Percentiles rank a stretch among this genome's conserved stretches.
These are phyloP conservation scores for Pipistrellus pipistrellus DNA, from an alignment of 2,797 vertebrate species.

Conservation along the genomic window DNA sequence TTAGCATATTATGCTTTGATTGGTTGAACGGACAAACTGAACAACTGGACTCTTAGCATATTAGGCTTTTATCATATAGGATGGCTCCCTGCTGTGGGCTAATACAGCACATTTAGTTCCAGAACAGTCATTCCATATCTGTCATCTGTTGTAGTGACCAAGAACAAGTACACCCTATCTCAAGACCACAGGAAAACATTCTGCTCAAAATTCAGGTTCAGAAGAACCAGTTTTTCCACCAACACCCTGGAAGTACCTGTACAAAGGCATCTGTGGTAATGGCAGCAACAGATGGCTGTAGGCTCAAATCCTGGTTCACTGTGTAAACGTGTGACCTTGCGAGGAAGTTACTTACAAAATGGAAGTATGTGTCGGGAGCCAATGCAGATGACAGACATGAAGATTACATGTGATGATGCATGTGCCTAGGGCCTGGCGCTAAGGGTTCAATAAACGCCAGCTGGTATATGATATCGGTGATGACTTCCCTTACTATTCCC, in stretches of 20 bases:
- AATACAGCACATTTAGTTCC: constrained; percentile 2
- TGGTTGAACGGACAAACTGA: no score
- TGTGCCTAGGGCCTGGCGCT: not conserved
- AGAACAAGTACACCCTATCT: constrained; percentile 2
- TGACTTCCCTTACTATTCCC: not conserved
- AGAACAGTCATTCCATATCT: constrained; percentile 6
- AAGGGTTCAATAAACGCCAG: not conserved
- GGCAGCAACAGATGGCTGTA: not conserved
- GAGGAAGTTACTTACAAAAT: not conserved
- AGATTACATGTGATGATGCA: not conserved
- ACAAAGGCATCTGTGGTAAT: not conserved
- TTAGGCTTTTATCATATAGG: no score
- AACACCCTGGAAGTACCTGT: not conserved
- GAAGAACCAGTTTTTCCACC: not conserved
- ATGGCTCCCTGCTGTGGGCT: not conserved
- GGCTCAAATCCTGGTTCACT: not conserved
- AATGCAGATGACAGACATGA: not conserved
- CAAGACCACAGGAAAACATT: constrained; percentile 31
- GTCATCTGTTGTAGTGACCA: not conserved
- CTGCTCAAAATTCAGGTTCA: not conserved
- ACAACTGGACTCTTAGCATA: no score
- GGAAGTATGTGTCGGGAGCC: not conserved
- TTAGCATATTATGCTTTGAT: no score
- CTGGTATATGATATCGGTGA: not conserved
- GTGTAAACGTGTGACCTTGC: constrained; percentile 12